Evolutionary conservation across 2,888 invertebrate genomes (phyloP), one percentile per base, ranked within the genome.

Genomic region (Acrobasis suavella): DNA sequence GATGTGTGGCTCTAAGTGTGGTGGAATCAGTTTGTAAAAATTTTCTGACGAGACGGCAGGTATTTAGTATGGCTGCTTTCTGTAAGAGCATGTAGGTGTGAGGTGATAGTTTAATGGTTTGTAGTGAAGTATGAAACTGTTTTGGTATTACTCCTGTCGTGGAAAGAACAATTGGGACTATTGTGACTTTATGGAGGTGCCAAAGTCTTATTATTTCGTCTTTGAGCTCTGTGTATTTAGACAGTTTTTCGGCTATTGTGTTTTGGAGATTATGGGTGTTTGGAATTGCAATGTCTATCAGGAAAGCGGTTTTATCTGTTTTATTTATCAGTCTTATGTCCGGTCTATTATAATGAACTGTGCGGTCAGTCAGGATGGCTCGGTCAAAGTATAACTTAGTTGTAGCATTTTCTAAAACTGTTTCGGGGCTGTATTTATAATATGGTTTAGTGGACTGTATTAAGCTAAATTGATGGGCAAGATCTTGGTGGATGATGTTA

Each of bases 221-320:
- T 32, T 37, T 39, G 37, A 56, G 37, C 10, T 56, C 54, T 17
- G 46, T 59, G 46, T 68, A 67, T 60, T 68, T 68, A 1, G 50
- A 50, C 9, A 68, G n/a, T 60, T 67, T 70, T 42, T 68, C 67
- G 9, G 64, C 49, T 61, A 66, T 64, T 56, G 68, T 68, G 10
- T 10, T 64, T 55, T 65, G 63, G 3, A 67, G 14, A 58, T 69
- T 68, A 50, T 66, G 64, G 10, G 65, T 68, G 32, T 58, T 68
- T 64, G 66, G 64, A 14, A 66, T 22, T 2, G 66, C 65, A n/a
- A 64, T 64, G 32, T 67, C 64, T 49, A 67, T 66, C 1, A 69
- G 9, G 2, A 54, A 61, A 22, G 39, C 61, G 0, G 58, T 64
- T 66, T 64, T 64, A 17, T 60, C 60, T 5, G 22, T 50, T 62